Base-by-base conservation (phyloP, 2,797 vertebrate species). In the Chrosomus eos region DNA sequence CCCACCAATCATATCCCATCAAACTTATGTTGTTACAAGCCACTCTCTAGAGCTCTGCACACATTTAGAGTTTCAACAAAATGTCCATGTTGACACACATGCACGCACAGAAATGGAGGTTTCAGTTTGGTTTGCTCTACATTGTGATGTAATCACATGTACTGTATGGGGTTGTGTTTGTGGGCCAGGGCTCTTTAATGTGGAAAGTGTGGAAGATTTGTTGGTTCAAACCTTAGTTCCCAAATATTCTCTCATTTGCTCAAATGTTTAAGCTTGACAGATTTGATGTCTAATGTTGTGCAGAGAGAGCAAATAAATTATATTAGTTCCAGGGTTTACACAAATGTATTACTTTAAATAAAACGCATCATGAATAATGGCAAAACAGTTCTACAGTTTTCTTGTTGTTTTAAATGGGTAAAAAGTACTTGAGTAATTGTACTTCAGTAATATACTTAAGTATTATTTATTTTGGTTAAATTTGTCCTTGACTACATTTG, bases 1-100 rank as follows among this genome's bases (percentile, higher is more conserved):
- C 90, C 90, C 88, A 83, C 90, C 92, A 88, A 86, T 94, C 91
- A 92, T 92, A 84, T 78, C 58, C 85, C 90, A 94, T 94, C 93
- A 94, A 95, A 93, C 92, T 23, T 89, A 33, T 83, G 82, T 91
- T 88, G 14, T 89, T 83, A 92, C 91, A 89, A 93, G 92, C 90
- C 92, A 90, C 88, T 73, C 88, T 73, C 90, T 84, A 88, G 81
- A 90, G 84, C 84, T 90, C 87, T 88, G 87, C 87, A 88, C 77
- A 85, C 80, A 89, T 89, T 90, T 88, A 88, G 4, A 84, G 53
- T 79, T 33, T n/a, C 13, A 88, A 91, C 91, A 88, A 88, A 88
- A 85, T 60, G 31, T 74, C 62, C 68, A 79, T 73, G n/a, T 53
- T 38, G 60, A 58, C 76, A 79, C 7, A 74, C 16, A 66, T 18